Base-by-base conservation (phyloP, 2,113 vertebrate species). In the Ploceus nigricollis region DNA sequence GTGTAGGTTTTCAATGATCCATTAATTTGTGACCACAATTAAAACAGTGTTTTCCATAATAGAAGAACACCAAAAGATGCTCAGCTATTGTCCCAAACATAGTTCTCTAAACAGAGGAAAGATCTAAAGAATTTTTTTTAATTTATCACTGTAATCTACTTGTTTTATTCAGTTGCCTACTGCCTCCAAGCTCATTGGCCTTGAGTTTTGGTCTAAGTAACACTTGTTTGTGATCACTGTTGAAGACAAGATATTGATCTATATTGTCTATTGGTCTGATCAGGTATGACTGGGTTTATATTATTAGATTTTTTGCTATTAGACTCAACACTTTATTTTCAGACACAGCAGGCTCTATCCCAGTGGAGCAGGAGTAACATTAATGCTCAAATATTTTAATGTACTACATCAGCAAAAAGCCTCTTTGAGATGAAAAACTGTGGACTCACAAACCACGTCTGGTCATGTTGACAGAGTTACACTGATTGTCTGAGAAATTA, bases 401-500 rank as follows among this genome's bases (percentile, higher is more conserved):
- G 40, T 11, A n/a, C 63, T 42, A 50, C 42, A 57, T 28, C 50
- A 80, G 45, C 63, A 85, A 86, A 93, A 73, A 77, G 15, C 16
- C 15, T 56, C 64, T 60, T 44, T n/a, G 69, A 60, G 60, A 68
- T 83, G 44, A 77, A 81, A 93, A 71, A 30, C 0, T 0, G 6
- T 27, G 66, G 35, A 45, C 40, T 72, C 0, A 0, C 47, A 94
- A 83, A 80, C 13, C 69, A 37, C 11, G 0, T 90, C 60, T 68
- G 20, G 70, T 83, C 20, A 0, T 40, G 54, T 48, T 75, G 84
- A 53, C 56, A 86, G 58, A 90, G 61, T 69, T 89, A 87, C 53
- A 39, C 72, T 90, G 80, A 84, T 78, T 85, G 78, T 63, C 79
- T 94, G 79, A 89, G 82, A 92, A 94, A 84, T 92, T 75, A 88